Base-by-base conservation (phyloP, 2,888 invertebrate species). In the Andrena haemorrhoa region DNA sequence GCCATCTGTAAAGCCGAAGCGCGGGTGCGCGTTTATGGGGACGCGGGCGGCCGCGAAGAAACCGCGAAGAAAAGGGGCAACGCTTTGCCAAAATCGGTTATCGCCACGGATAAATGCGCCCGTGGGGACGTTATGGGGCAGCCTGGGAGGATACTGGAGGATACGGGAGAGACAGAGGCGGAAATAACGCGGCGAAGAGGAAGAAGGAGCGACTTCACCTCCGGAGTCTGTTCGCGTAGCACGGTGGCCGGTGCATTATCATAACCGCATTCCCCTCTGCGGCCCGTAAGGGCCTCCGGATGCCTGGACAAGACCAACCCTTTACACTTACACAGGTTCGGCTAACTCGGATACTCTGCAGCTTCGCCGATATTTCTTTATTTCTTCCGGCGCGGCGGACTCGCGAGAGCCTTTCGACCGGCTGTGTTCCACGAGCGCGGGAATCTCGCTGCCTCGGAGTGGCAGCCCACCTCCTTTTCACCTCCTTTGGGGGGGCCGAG, bases 241-340 rank as follows among this genome's bases (percentile, higher is more conserved):
- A 90, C 93, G 89, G 93, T 93, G 93, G 93, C 93, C 92, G 89
- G 89, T 92, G 90, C 92, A 93, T 93, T 93, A 93, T 93, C 93
- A 93, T 93, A 93, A 93, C 92, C 91, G 91, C 93, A 93, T 92
- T 93, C 93, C 92, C 92, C 90, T 89, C 84, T 88, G 89, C 90
- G 86, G 86, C 86, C 86, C 83, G 86, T 86, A 86, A 88, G 88
- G 87, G 89, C 86, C 87, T 71, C 71, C 82, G 89, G 85, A 86
- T 86, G 89, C 89, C 88, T 86, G 89, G 90, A 89, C 91, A 89
- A 89, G 88, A 87, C 81, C 87, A 88, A 87, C 88, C 88, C 87
- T 88, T 88, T 87, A 75, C 89, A 71, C 83, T 86, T 84, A 83
- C 88, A 86, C 84, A 79, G 60, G 61, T 74, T 81, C 58, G 56